Evolutionary conservation across 1,140 invertebrate genomes (phyloP), one percentile per base, ranked within the genome.

Genomic region (Drosophila leontia): DNA sequence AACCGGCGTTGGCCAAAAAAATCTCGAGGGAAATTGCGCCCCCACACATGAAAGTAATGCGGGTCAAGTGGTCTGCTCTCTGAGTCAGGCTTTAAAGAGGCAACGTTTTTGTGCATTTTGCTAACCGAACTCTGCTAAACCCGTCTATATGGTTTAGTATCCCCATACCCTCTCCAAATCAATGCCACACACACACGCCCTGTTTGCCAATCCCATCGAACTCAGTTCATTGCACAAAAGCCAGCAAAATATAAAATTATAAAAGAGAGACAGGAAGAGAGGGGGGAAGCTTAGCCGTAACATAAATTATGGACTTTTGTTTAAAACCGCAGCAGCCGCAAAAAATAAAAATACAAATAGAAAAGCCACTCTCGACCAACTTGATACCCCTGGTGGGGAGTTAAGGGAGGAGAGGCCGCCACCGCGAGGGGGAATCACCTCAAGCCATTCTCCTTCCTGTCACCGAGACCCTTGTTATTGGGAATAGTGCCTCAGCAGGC

Each of bases 251-350:
- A 50, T 72, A 59, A 60, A 72, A 72, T 72, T 51, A 44, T 72
- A 76, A 76, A 76, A 39, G 58, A 59, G 67, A 47, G 53, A 34
- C 44, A 60, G 41, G 58, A 50, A 42, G 45, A 47, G 55, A 59
- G 56, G 50, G 55, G 77, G 61, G 63, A 34, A 76, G 83, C 71
- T 87, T 83, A 87, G 79, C 83, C 79, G 70, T 76, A 86, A 77
- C 80, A 87, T 87, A 87, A 87, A 87, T 87, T 88, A 88, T 87
- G 84, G 76, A 87, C 83, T 87, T 87, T 87, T 88, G 83, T 87
- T 88, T 74, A 80, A 86, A 85, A 80, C 84, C 80, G 35, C 68
- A 82, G 39, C 63, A 81, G 80, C 80, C 59, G 50, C 80, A 75
- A 41, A 65, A 56, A 63, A 59, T 26, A 29, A 65, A 56, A 56